A percentile compares a stretch with the other conserved stretches of the same genome.
These are phyloP conservation scores for Chloromyia formosa DNA, from an alignment of 2,888 invertebrate genomes.

Conservation along the genomic window DNA sequence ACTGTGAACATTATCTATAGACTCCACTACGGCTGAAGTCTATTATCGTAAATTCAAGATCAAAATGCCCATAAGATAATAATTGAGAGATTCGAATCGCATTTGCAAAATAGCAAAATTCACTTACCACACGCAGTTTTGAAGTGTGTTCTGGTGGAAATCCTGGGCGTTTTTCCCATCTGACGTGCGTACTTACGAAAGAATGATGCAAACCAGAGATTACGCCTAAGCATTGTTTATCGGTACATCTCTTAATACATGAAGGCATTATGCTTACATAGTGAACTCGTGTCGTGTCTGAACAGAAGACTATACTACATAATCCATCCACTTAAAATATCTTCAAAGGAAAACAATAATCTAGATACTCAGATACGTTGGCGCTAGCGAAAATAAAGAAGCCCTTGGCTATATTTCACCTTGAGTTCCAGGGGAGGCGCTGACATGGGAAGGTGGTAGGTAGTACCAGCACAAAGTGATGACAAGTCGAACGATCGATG, in stretches of 20 bases:
- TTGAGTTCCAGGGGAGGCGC: background rate
- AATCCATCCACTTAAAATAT: background rate
- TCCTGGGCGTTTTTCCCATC: conserved; percentile 5
- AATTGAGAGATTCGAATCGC: conserved; percentile 23
- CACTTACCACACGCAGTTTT: conserved; percentile 27
- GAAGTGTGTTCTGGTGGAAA: background rate
- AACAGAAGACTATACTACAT: background rate
- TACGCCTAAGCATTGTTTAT: background rate
- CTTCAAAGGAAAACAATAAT: conserved; percentile 24
- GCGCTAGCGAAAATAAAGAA: conserved; percentile 10
- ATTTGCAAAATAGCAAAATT: conserved; percentile 6
- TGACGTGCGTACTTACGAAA: conserved; percentile 10
- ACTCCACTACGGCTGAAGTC: conserved; percentile 7
- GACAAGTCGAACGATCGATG: conserved; percentile 15
- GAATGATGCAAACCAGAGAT: conserved; percentile 25
- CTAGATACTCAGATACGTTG: conserved; percentile 15
- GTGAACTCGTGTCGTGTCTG: background rate
- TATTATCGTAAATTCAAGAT: conserved; percentile 40
- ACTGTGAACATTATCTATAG: background rate
- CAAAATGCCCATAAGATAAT: conserved; percentile 24
- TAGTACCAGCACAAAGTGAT: background rate
- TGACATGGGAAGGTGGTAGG: conserved; percentile 9
- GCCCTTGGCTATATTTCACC: conserved; percentile 39
- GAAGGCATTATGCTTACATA: background rate
- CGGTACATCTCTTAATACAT: background rate